Base-by-base conservation (phyloP, 2,113 vertebrate genomes). In the Thymallus thymallus region DNA sequence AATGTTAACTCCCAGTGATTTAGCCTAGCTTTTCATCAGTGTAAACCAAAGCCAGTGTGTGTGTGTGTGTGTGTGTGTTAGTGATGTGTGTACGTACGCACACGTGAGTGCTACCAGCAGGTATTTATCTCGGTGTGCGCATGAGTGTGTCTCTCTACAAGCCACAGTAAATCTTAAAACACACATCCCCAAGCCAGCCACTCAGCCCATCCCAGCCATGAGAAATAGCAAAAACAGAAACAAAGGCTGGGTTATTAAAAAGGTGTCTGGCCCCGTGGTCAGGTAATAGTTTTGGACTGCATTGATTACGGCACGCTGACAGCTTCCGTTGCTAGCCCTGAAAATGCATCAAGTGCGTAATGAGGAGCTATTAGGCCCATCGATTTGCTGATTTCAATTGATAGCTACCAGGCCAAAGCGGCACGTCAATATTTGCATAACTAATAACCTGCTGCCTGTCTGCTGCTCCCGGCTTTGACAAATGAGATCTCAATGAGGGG, bases 361-460 rank as follows among this genome's bases (percentile, higher is more conserved):
- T 94, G 94, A 97, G 94, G 90, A 95, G 93, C 96, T 96, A 97
- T 97, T 98, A 98, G 93, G 88, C 81, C 80, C 87, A 97, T 96
- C 88, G 96, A 98, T 97, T 97, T 94, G 90, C 94, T 98, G 96
- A 97, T 96, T 95, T 93, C 94, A 94, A 95, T 93, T 95, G 97
- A 97, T 95, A 95, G 94, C 94, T 91, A 93, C 90, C 90, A 94
- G 94, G 94, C 90, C 94, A 95, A 94, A 95, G 94, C 89, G 91
- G 87, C 94, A 94, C 86, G 90, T 95, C 94, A 94, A 96, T 95
- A 95, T 96, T 94, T 96, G 94, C 91, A 94, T 95, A 95, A 93
- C 94, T 92, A 93, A 97, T 95, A 94, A 91, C 91, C 90, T 84
- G 81, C 90, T 93, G 92, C 92, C 48, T 51, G 16, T 18, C 48